Conservation (phyloP, 1,140 invertebrate species). For the Helicoverpa zea region DNA sequence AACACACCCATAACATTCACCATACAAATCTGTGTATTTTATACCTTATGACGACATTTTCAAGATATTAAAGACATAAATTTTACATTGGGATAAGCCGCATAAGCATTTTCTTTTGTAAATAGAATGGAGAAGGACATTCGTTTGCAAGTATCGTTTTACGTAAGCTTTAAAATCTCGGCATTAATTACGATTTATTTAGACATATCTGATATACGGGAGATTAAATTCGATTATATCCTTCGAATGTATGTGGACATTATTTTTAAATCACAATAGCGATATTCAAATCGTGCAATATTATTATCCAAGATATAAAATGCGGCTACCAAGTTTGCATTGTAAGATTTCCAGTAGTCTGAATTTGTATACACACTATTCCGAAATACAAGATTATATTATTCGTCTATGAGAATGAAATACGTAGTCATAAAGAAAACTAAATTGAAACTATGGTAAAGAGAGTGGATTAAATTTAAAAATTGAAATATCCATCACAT, state of each 20-base stretch:
- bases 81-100: slow-evolving; percentile 39
- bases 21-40: slow-evolving; percentile 35
- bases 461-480: not conserved
- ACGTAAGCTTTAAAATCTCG: slow-evolving; percentile 14
- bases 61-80: slow-evolving; percentile 44
- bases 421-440: too few relatives aligned
- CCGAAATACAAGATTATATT: too few relatives aligned
- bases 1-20: slow-evolving; percentile 4
- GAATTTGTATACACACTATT: too few relatives aligned
- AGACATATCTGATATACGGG: not conserved
- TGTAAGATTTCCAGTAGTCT: too few relatives aligned
- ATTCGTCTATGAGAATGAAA: too few relatives aligned
- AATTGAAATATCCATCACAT: not conserved
- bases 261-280: too few relatives aligned
- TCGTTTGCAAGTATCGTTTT: slow-evolving; percentile 24
- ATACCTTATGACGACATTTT: slow-evolving; percentile 22
- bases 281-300: too few relatives aligned
- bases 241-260: not conserved
- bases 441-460: too few relatives aligned
- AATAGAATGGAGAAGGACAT: slow-evolving; percentile 33
- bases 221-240: slow-evolving; percentile 1
- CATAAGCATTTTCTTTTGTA: slow-evolving; percentile 37
- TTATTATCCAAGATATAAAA: too few relatives aligned
- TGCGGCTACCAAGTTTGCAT: too few relatives aligned
- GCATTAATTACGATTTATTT: not conserved